A percentile compares a stretch with the other conserved stretches of the same genome.
phyloP scores from a whole-genome alignment of 2,888 invertebrate genomes.

The Scrobipalpa atriplicella region DNA sequence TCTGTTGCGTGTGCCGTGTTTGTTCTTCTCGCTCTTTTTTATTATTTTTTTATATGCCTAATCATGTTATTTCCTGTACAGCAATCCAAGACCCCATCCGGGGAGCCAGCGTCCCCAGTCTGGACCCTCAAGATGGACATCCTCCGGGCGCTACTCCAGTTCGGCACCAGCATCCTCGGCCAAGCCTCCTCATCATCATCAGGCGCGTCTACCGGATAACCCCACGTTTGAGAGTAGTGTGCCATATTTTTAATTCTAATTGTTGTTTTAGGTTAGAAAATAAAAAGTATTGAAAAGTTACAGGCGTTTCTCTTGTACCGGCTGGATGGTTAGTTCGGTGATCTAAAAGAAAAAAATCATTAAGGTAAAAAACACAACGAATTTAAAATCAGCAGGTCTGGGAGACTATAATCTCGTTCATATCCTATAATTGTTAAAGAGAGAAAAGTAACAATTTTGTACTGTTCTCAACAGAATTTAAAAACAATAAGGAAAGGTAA shows the following conservation, averaged over 20 bases:
- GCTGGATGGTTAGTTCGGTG: slow-evolving; percentile 57
- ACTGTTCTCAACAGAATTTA: no score
- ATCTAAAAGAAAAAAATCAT: slow-evolving; percentile 53
- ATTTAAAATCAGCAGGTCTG: background rate
- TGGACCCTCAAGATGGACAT: slow-evolving; percentile 68
- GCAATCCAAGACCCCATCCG: slow-evolving; percentile 25
- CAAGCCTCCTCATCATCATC: slow-evolving; percentile 57
- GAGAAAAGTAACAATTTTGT: no score
- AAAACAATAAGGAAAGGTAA: no score
- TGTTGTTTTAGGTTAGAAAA: slow-evolving; percentile 20
- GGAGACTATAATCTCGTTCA: no score
- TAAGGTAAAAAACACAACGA: background rate
- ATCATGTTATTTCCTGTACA: background rate
- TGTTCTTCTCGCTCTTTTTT: background rate
- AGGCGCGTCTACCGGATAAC: slow-evolving; percentile 39
- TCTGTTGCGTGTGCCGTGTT: background rate
- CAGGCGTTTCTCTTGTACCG: slow-evolving; percentile 55
- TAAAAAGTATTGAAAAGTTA: slow-evolving; percentile 32
- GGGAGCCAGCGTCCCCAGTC: slow-evolving; percentile 48
- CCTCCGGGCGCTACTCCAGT: slow-evolving; percentile 62
- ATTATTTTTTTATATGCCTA: background rate
- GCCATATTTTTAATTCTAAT: slow-evolving; percentile 34
- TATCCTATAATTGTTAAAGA: no score
- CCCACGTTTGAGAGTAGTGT: slow-evolving; percentile 35
- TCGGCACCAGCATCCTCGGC: slow-evolving; percentile 61